phyloP scores from a whole-genome alignment of 2,797 vertebrate genomes.

The Chrosomus eos region DNA sequence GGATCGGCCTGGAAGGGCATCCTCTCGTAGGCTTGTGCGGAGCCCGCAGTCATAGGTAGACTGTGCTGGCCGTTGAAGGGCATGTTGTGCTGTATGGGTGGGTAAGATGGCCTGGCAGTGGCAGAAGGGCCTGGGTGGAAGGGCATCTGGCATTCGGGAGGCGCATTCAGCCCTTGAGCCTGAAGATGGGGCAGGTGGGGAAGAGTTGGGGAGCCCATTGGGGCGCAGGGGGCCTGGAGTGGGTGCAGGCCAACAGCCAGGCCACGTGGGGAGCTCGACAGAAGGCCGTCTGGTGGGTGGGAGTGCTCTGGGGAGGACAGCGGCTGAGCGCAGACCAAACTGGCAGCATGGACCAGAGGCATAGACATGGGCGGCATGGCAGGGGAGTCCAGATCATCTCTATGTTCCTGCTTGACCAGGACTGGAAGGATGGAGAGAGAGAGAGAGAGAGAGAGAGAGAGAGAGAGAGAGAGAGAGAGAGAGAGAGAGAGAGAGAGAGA shows the following conservation, averaged over 20 bases:
- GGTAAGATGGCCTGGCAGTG: slow-evolving; percentile 79
- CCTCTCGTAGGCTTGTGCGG: slow-evolving; percentile 86
- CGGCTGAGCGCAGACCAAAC: slow-evolving; percentile 79
- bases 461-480: slow-evolving; percentile 7
- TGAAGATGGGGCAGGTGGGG: slow-evolving; percentile 90
- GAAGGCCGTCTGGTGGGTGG: slow-evolving; percentile 84
- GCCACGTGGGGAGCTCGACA: slow-evolving; percentile 85
- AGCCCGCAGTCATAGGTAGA: slow-evolving; percentile 82
- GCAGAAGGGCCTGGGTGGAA: slow-evolving; percentile 86
- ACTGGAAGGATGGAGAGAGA: slow-evolving; percentile 73
- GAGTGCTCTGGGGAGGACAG: slow-evolving; percentile 89
- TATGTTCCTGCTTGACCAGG: slow-evolving; percentile 93
- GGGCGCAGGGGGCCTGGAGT: slow-evolving; percentile 77
- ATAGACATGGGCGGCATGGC: slow-evolving; percentile 80
- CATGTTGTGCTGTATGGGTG: slow-evolving; percentile 85
- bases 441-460: slow-evolving; percentile 21
- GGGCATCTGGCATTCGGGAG: slow-evolving; percentile 89
- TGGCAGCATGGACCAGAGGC: slow-evolving; percentile 78
- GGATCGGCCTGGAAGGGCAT: slow-evolving; percentile 88
- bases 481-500: not conserved
- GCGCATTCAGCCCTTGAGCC: slow-evolving; percentile 83
- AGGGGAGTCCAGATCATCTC: slow-evolving; percentile 90
- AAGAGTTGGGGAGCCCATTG: slow-evolving; percentile 86
- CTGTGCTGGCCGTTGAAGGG: slow-evolving; percentile 88
- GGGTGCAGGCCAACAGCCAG: slow-evolving; percentile 83